These are phyloP conservation scores for Petrophora chlorosata DNA, from an alignment of 2,888 invertebrate genomes.

Conservation along the genomic window DNA sequence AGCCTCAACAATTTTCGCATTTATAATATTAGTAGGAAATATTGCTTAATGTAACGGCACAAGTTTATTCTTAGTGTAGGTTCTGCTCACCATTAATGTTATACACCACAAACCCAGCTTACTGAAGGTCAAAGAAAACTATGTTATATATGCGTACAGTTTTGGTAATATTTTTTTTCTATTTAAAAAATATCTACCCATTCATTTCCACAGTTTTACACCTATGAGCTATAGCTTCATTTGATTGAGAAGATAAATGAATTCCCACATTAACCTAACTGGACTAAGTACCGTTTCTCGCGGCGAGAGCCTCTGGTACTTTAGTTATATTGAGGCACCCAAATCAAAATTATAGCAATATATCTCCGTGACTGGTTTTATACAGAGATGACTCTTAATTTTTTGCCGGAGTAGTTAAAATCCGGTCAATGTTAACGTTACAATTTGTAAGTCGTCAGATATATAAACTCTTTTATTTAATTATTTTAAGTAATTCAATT, in stretches of 20 bases:
- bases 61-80: too few species aligned
- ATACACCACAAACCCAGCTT: too few species aligned
- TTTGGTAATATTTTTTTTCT: too few species aligned
- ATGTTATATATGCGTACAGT: too few species aligned
- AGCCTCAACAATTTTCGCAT: too few species aligned
- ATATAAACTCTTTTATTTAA: neutral
- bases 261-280: constrained; percentile 27
- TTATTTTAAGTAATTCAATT: too few species aligned
- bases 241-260: constrained; percentile 21
- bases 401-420: neutral
- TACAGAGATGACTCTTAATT: neutral
- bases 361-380: constrained; percentile 15
- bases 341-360: constrained; percentile 23
- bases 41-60: too few species aligned
- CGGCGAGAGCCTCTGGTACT: constrained; percentile 1
- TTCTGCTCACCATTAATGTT: too few species aligned
- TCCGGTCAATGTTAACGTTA: too few species aligned
- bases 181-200: constrained; percentile 21
- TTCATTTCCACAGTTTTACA: constrained; percentile 11
- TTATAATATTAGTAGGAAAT: too few species aligned
- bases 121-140: too few species aligned
- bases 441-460: too few species aligned
- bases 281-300: constrained; percentile 19
- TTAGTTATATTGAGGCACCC: constrained; percentile 20
- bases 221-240: constrained; percentile 12